These are phyloP conservation scores for Eufriesea mexicana DNA, from an alignment of 1,140 invertebrate species.

Conservation along the genomic window DNA sequence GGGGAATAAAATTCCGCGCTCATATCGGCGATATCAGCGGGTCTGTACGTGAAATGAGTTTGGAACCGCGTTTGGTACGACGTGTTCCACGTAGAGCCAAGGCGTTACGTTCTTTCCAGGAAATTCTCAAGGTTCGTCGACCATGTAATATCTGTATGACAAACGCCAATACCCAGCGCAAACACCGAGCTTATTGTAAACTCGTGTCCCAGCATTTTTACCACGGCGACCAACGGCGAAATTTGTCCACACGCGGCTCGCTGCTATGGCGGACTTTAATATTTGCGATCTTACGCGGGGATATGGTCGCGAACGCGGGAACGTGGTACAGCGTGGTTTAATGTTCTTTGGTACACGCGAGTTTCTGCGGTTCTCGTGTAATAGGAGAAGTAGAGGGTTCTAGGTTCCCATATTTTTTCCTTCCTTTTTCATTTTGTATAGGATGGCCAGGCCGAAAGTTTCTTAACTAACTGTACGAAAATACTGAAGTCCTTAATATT, in stretches of 20 bases:
- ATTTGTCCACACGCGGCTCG: constrained; percentile 1
- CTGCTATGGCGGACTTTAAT: background rate
- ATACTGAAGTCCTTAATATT: too few species aligned
- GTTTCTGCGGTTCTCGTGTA: background rate
- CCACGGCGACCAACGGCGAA: constrained; percentile 6
- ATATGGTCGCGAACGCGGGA: background rate
- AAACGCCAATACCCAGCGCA: constrained; percentile 56
- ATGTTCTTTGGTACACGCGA: background rate
- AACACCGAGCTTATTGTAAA: constrained; percentile 56
- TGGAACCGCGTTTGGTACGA: constrained; percentile 33
- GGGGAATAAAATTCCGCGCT: background rate
- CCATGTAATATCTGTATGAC: constrained; percentile 59
- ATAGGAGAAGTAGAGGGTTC: background rate
- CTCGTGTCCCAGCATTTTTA: constrained; percentile 45
- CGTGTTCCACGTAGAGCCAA: constrained; percentile 11
- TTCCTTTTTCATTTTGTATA: background rate
- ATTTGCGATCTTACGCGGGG: background rate
- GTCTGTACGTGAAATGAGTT: constrained; percentile 35
- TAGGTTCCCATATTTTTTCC: too few species aligned
- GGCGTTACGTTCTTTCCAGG: constrained; percentile 36
- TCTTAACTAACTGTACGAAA: too few species aligned
- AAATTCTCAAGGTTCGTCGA: constrained; percentile 55
- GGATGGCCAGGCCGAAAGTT: background rate
- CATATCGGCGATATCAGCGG: background rate
- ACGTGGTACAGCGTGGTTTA: background rate